phyloP scores from a whole-genome alignment of 2,797 vertebrate species.

The Argya squamiceps region DNA sequence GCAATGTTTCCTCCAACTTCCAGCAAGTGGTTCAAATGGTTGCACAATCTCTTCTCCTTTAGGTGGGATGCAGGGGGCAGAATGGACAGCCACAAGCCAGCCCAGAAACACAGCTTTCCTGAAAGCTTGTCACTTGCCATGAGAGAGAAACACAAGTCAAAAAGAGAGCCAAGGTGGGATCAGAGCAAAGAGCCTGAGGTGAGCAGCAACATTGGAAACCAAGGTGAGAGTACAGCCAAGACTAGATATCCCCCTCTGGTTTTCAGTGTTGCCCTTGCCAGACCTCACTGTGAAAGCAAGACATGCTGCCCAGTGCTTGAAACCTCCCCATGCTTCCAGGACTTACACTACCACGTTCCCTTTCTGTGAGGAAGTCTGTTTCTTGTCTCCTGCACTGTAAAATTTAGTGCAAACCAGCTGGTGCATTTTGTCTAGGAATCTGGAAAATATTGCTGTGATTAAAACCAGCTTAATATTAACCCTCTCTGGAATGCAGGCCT shows the following conservation, averaged over 20 bases:
- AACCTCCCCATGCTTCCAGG: not conserved
- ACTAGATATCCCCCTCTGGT: not conserved
- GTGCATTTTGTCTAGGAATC: not conserved
- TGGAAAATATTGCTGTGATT: constrained; percentile 25
- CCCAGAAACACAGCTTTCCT: not conserved
- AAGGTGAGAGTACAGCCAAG: not conserved
- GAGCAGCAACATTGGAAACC: not conserved
- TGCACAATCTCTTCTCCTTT: not conserved
- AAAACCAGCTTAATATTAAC: constrained; percentile 57
- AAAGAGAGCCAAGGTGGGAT: not conserved
- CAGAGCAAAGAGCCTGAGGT: not conserved
- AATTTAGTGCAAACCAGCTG: constrained; percentile 53
- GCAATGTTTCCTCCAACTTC: not conserved
- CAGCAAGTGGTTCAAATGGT: not conserved
- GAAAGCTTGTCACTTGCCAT: accelerated
- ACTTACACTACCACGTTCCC: not conserved
- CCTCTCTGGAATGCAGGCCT: constrained; percentile 33
- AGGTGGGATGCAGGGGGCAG: not conserved
- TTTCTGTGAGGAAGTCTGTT: not conserved
- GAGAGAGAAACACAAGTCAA: not conserved
- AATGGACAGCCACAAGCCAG: not conserved
- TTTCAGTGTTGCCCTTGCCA: not conserved
- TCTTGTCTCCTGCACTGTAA: constrained; percentile 14
- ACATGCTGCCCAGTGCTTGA: not conserved
- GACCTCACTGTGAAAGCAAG: not conserved